A percentile compares a stretch with the other conserved stretches of the same genome.
Evolutionary conservation across 1,140 invertebrate genomes (phyloP).

Genomic region (Thereuonema tuberculata): DNA sequence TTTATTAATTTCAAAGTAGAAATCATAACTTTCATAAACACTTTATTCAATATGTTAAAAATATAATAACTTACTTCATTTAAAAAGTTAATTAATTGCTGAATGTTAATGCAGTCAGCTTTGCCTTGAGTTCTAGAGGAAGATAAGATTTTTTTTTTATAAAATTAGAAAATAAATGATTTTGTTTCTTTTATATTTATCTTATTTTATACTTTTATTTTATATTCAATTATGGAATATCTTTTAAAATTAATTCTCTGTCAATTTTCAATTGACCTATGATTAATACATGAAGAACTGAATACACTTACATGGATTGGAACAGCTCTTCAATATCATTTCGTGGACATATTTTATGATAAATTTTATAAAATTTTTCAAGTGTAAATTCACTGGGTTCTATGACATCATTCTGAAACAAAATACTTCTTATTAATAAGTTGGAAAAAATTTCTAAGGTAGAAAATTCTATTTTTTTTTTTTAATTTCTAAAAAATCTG

Average conservation of each 20-base stretch:
- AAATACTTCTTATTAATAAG: neutral
- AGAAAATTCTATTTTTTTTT: too few species aligned
- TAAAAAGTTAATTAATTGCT: constrained; percentile 84
- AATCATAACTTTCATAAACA: neutral
- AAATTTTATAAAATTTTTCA: constrained; percentile 95
- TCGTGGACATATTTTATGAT: constrained; percentile 97
- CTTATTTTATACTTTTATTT: too few species aligned
- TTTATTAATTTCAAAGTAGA: neutral
- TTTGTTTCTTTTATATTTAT: too few species aligned
- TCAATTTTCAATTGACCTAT: too few species aligned
- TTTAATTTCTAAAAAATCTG: too few species aligned
- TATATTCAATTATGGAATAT: too few species aligned
- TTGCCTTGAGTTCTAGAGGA: constrained; percentile 77
- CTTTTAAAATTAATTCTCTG: too few species aligned
- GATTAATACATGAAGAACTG: too few species aligned
- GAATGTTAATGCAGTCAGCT: constrained; percentile 66
- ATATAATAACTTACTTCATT: constrained; percentile 52
- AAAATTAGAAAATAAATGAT: neutral
- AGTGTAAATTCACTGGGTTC: constrained; percentile 92
- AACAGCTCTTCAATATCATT: constrained; percentile 99
- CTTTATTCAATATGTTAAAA: neutral
- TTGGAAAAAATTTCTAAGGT: too few species aligned
- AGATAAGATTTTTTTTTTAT: too few species aligned
- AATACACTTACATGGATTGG: constrained; percentile 83
- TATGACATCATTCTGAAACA: constrained; percentile 70